These are phyloP conservation scores for Luperina testacea DNA, from an alignment of 2,888 invertebrate species.

Conservation along the genomic window DNA sequence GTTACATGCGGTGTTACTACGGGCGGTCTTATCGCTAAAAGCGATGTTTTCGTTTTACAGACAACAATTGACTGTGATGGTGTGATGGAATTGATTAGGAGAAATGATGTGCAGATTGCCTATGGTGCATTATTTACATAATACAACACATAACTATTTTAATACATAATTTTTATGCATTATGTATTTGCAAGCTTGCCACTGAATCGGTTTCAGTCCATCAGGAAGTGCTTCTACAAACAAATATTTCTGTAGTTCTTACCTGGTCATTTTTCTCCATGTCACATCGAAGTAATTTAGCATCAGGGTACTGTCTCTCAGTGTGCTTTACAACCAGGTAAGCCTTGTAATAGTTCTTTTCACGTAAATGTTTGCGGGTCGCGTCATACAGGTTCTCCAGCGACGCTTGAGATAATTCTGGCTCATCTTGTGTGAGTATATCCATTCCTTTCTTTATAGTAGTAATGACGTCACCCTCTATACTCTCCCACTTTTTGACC, in stretches of 20 bases:
- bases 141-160: neutral
- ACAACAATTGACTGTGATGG: neutral
- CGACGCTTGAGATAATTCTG: conserved; percentile 84
- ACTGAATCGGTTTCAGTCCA: neutral
- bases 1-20: neutral
- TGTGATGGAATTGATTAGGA: neutral
- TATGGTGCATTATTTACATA: neutral
- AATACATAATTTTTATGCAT: neutral
- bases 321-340: conserved; percentile 87
- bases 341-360: conserved; percentile 89
- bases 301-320: conserved; percentile 86
- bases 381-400: conserved; percentile 84
- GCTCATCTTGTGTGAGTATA: conserved; percentile 85
- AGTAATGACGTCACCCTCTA: conserved; percentile 86
- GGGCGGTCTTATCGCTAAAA: neutral
- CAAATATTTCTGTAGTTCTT: neutral
- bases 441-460: conserved; percentile 88
- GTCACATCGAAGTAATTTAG: conserved; percentile 84
- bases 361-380: conserved; percentile 83
- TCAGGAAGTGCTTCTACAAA: neutral
- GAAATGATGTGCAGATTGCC: neutral
- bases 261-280: conserved; percentile 89
- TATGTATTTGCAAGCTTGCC: neutral
- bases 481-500: conserved; percentile 88
- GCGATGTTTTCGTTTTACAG: neutral